Base-by-base conservation (phyloP, 2,113 vertebrate genomes). In the Diadophis punctatus region DNA sequence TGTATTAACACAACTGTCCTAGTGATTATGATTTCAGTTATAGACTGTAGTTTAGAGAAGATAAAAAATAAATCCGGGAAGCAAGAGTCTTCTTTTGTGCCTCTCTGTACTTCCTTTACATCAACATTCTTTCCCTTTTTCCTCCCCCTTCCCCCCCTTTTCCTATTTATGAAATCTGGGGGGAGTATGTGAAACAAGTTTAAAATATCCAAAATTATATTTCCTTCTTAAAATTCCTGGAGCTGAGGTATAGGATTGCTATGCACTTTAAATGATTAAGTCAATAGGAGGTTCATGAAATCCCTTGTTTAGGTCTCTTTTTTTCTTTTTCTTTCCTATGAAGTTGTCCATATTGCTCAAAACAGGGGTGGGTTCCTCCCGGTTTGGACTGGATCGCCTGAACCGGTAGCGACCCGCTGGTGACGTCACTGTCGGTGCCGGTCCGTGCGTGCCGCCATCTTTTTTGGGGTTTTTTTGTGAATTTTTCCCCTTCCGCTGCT, bases 141-240 rank as follows among this genome's bases (percentile, higher is more conserved):
- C 46, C 1, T 25, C 43, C 43, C 43, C 8, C 11, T 12, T 46
- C 48, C 25, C 3, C 0, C 56, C 8, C 27, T 60, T 60, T 60
- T 30, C 6, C 14, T n/a, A 34, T 53, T 53, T 86, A 86, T 16
- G 85, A 51, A 86, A 30, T 51, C 14, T 10, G 0, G 85, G 84
- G 25, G 12, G 92, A 58, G 1, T 46, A n/a, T 34, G 34, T 43
- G 68, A 30, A 94, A 1, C 30, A 23, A 93, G 39, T 60, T 95
- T 95, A 93, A 90, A 84, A 89, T 88, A 92, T 46, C 10, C 92
- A 0, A 53, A 84, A 5, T 91, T 89, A 90, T 8, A 92, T n/a
- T 51, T 93, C 27, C 16, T 51, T 68, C 80, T 95, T 68, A 74
- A 74, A 74, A 34, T 34, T 74, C 14, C 4, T 34, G 63, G n/a